phyloP scores from a whole-genome alignment of 2,888 invertebrate genomes.

The Synergus laeviventris region DNA sequence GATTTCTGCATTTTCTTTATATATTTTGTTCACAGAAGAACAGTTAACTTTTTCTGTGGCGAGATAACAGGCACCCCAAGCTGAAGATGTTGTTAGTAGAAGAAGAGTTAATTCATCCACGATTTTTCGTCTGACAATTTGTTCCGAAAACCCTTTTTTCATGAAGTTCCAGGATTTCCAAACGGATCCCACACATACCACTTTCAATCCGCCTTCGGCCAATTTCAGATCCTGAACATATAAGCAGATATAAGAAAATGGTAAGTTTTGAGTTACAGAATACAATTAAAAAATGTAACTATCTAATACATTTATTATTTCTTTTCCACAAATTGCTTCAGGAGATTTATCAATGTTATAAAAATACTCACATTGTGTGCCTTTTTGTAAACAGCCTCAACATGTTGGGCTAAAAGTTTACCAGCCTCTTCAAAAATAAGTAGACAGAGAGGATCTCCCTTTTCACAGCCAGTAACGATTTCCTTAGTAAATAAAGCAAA shows the following conservation, averaged over 20 bases:
- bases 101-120: constrained; percentile 81
- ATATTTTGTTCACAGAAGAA: constrained; percentile 82
- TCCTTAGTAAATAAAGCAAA: constrained; percentile 83
- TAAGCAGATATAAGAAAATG: constrained; percentile 21
- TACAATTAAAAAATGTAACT: constrained; percentile 24
- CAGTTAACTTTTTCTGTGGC: constrained; percentile 85
- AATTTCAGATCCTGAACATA: constrained; percentile 76
- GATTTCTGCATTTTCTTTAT: constrained; percentile 82
- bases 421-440: constrained; percentile 86
- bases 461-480: constrained; percentile 65
- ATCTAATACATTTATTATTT: neutral
- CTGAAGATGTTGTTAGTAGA: constrained; percentile 85
- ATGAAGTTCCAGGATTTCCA: constrained; percentile 95
- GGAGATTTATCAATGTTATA: neutral
- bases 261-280: constrained; percentile 15
- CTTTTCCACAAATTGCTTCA: neutral
- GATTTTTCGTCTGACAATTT: constrained; percentile 76
- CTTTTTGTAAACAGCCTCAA: constrained; percentile 81
- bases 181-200: constrained; percentile 96
- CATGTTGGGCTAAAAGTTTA: constrained; percentile 80
- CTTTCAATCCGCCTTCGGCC: constrained; percentile 80
- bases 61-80: constrained; percentile 91
- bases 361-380: constrained; percentile 77
- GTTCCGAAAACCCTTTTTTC: constrained; percentile 82
- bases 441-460: constrained; percentile 84